Base-by-base conservation (phyloP, 2,888 invertebrate genomes). In the Vannuccia rotundouncinata region DNA sequence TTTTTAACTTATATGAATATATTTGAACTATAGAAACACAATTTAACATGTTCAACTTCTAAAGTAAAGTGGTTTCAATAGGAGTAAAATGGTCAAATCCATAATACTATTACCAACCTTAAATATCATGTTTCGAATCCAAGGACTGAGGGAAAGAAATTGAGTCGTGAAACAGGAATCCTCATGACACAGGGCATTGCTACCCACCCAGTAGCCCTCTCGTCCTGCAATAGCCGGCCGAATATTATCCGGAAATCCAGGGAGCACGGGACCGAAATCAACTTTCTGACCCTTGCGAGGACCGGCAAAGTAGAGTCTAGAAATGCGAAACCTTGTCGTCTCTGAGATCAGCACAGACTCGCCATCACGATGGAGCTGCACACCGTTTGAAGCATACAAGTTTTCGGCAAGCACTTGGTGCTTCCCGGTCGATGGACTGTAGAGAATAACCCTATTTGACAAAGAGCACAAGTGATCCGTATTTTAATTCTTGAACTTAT, bases 351-450 rank as follows among this genome's bases (percentile, higher is more conserved):
- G 88, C 0, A 97, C 86, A 85, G 92, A 94, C 81, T 93, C 92
- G 86, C 93, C 92, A 85, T 94, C 92, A 1, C 92, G 91, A 17
- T 94, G 93, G 0, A 97, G 85, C 78, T 90, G 91, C 29, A 98
- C 88, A 22, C 97, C 97, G 88, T 98, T 99, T 0, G 96, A 91
- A 88, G 96, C 95, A 87, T 91, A 91, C 0, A 98, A 85, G 75
- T 92, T 90, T 82, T 92, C 91, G 5, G 59, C 59, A 5, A 78
- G 28, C 5, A 78, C 77, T n/a, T 27, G 1, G 59, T 78, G 28
- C 29, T 78, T 59, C 5, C 79, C 79, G 1, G 27, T 74, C 10
- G 2, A 27, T 22, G 79, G 78, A 79, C 59, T 78, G 17, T 59
- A 22, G 10, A n/a, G 74, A 13, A 73, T 22, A 22, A 22, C 27